Base-by-base conservation (phyloP, 2,797 vertebrate genomes). In the Cynodonichthys magdalenae region DNA sequence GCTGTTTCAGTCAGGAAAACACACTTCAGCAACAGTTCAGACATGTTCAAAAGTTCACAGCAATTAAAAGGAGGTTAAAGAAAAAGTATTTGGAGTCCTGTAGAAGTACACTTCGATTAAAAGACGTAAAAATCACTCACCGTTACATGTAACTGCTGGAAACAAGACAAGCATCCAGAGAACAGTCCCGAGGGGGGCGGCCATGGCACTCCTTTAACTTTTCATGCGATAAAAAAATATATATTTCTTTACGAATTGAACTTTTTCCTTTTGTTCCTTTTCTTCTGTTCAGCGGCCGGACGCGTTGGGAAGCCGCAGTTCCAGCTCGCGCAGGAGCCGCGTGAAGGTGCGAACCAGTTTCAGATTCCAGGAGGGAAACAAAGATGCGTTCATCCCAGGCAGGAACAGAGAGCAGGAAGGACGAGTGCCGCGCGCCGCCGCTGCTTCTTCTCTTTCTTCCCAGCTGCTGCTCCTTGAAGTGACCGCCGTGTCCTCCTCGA, bases 161-260 rank as follows among this genome's bases (percentile, higher is more conserved):
- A 77, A 48, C 41, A 86, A 44, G 44, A 87, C n/a, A 36, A 89
- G 53, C 64, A 87, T 62, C 80, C 89, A 54, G 12, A 92, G 53
- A 54, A 69, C 41, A 20, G 12, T 64, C 63, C 42, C 53, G 18
- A 69, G 24, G 36, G 59, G 34, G 62, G 52, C 4, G n/a, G 51
- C 45, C 71, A 84, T 86, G n/a, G 81, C 73, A 77, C 20, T 68
- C 14, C 19, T 20, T 72, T 71, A 31, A n/a, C 17, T 31, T 50
- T 3, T 15, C 47, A 12, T 15, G 14, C 14, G 12, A 49, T 0
- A 3, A 6, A 31, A 31, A 31, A 2, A 2, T 24, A 24, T 24
- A 24, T 24, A 24, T 12, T 15, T 2, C 29, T 28, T 15, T 31
- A 31, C 45, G 48, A 63, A 6, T 5, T 6, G 17, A 7, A 36